phyloP scores from a whole-genome alignment of 2,797 vertebrate genomes.

The Nothura maculosa region DNA sequence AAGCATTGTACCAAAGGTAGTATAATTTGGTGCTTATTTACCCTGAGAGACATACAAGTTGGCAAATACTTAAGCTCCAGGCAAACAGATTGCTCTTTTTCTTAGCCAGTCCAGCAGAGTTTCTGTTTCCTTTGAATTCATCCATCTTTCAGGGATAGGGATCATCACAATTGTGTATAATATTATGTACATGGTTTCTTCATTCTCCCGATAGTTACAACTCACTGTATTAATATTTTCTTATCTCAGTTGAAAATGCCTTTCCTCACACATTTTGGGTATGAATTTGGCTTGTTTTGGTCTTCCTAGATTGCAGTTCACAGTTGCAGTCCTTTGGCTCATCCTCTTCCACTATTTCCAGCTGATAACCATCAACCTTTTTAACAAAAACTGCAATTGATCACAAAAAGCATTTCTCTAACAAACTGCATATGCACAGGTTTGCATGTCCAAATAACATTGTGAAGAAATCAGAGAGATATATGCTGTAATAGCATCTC shows the following conservation, averaged over 20 bases:
- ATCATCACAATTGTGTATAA: accelerated
- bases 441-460: not conserved
- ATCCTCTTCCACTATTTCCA: not conserved
- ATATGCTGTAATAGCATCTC: not conserved
- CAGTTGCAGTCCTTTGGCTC: accelerated
- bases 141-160: not conserved
- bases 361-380: not conserved
- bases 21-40: accelerated
- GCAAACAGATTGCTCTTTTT: not conserved
- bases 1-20: not conserved
- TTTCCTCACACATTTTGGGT: not conserved
- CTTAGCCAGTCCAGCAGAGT: not conserved
- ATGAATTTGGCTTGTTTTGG: not conserved
- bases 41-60: not conserved
- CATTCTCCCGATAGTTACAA: not conserved
- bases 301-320: accelerated
- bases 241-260: not conserved
- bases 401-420: not conserved
- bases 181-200: not conserved
- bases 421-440: not conserved
- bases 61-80: not conserved
- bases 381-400: not conserved
- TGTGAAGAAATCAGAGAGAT: not conserved
- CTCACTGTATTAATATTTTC: not conserved
- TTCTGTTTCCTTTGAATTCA: not conserved